Conservation (phyloP, 1,140 invertebrate genomes). For the Dryas iulia region DNA sequence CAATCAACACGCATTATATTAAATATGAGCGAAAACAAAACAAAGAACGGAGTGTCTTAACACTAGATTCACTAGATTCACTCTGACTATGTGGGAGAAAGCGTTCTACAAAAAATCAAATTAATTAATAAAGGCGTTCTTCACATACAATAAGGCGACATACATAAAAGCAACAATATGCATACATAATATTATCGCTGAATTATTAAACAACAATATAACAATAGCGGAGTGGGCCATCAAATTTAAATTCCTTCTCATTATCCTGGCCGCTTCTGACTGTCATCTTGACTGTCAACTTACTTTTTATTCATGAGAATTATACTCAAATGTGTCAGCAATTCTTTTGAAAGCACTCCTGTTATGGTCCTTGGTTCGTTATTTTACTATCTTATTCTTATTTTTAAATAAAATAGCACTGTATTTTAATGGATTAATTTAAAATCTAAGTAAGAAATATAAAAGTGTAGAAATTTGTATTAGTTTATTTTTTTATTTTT, state of each 20-base stretch:
- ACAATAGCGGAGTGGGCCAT: conserved; percentile 29
- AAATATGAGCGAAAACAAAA: too few relatives aligned
- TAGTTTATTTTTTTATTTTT: too few relatives aligned
- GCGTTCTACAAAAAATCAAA: too few relatives aligned
- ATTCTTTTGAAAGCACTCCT: conserved; percentile 28
- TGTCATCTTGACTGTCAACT: conserved; percentile 50
- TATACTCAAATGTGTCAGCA: conserved; percentile 57
- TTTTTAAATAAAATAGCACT: neutral
- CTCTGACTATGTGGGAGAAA: too few relatives aligned
- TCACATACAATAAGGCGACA: neutral
- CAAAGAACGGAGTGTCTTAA: too few relatives aligned
- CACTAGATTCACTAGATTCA: too few relatives aligned
- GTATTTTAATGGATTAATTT: too few relatives aligned
- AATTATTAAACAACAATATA: conserved; percentile 6
- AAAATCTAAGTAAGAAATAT: too few relatives aligned
- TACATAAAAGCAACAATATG: neutral
- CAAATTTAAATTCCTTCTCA: conserved; percentile 55
- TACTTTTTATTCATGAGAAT: conserved; percentile 60
- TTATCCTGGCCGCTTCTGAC: conserved; percentile 50
- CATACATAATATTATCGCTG: conserved; percentile 5
- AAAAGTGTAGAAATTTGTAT: too few relatives aligned
- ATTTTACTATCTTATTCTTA: neutral
- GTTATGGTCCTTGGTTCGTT: conserved; percentile 20
- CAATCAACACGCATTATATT: too few relatives aligned
- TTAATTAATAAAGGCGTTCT: neutral